Base-by-base conservation (phyloP, 1,140 invertebrate species). In the Pseudobourletiella spinata region DNA sequence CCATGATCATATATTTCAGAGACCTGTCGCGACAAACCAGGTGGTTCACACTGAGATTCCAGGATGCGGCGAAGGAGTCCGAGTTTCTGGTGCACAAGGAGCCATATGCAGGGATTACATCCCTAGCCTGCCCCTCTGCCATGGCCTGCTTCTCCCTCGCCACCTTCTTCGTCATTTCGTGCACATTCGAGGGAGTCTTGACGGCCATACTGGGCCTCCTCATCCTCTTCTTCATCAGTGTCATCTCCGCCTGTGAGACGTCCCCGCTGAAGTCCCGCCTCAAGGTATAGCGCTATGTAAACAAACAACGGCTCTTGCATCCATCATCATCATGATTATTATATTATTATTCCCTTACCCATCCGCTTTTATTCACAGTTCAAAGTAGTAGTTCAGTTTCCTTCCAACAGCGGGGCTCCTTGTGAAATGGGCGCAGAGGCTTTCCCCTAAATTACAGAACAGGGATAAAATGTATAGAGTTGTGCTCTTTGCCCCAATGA, bases 21-120 rank as follows among this genome's bases (percentile, higher is more conserved):
- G 84, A 87, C 70, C 71, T 89, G 56, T 80, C 80, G 25, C 83
- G 83, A 57, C 83, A 86, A 64, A 84, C 84, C 2, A 82, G 79
- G 24, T 79, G 82, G 65, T 75, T 85, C 46, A 82, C 79, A 3
- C 75, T 88, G 63, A 78, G 79, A 28, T 89, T 89, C 75, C 82
- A 80, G 57, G 81, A 85, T 59, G 71, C 73, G 1, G 78, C 77
- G 20, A 80, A 83, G 42, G 87, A 89, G 71, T 76, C 75, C 30
- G 81, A 79, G 24, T 89, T 84, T 72, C 78, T 80, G 28, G 76
- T 78, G 14, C 80, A 84, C 44, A 80, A 81, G 39, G 83, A 84
- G 64, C 81, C 81, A 6, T 74, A 72, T 68, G 68, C 71, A 35
- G 71, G 71, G 18, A 66, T 71, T 14, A 70, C 71, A 14, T 69